Percentiles rank a stretch among this genome's conserved stretches.
These are phyloP conservation scores for Babyrousa celebensis DNA, from an alignment of 2,797 vertebrate genomes.

Conservation along the genomic window DNA sequence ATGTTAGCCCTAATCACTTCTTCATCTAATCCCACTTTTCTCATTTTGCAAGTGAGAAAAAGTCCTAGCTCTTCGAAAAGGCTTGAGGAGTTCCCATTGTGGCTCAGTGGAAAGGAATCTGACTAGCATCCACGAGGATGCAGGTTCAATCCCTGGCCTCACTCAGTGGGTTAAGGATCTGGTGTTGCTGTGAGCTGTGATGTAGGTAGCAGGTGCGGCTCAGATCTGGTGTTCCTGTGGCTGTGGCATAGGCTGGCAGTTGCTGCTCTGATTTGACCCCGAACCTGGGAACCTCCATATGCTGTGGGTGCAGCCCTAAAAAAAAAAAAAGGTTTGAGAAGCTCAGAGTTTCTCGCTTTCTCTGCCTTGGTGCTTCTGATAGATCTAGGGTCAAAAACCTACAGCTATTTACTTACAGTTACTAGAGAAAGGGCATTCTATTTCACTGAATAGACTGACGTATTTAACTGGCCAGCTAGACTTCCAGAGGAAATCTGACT, in stretches of 20 bases:
- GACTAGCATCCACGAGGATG: no score
- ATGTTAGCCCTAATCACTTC: background rate
- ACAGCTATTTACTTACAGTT: background rate
- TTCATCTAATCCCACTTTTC: background rate
- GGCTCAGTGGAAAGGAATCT: no score
- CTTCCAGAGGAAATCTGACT: constrained; percentile 79
- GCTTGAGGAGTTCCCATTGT: no score
- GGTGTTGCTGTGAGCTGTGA: no score
- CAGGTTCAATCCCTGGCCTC: no score
- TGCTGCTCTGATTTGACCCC: no score
- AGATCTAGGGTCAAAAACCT: background rate
- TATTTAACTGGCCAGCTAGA: constrained; percentile 39
- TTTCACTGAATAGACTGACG: constrained; percentile 59
- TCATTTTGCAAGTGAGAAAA: constrained; percentile 11
- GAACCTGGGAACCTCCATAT: no score
- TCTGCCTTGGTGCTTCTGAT: background rate
- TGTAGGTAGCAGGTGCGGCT: no score
- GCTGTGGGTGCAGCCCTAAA: no score
- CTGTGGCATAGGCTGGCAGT: no score
- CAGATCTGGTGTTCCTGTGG: no score
- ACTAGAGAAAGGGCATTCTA: constrained; percentile 47
- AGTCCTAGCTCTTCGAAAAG: background rate
- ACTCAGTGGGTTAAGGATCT: no score
- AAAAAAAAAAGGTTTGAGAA: background rate
- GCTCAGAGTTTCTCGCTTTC: background rate